Conservation (phyloP, 2,113 vertebrate species). For the Otis tarda region DNA sequence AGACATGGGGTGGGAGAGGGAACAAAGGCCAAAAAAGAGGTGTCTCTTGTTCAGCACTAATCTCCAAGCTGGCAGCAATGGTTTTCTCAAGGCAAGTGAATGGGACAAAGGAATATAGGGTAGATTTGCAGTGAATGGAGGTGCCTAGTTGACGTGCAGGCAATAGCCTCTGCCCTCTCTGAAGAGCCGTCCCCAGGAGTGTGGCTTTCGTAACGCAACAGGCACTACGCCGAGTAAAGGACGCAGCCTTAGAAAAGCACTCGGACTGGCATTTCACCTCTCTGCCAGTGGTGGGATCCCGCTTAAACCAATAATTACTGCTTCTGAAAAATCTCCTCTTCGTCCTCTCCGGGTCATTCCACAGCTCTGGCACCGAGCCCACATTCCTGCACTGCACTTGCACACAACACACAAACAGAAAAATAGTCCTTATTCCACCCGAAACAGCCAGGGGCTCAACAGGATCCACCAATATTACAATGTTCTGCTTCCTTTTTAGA, state of each 20-base stretch:
- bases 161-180: background rate
- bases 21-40: background rate
- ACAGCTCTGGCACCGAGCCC: background rate
- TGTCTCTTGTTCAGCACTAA: background rate
- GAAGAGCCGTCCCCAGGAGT: background rate
- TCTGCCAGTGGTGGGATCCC: rapidly evolving
- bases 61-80: background rate
- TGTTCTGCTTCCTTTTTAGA: background rate
- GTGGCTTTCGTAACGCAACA: background rate
- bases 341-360: background rate
- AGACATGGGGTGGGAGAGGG: background rate
- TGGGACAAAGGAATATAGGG: background rate
- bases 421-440: background rate
- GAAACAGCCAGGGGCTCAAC: background rate
- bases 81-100: background rate
- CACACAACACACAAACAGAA: background rate
- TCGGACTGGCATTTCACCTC: background rate
- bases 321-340: background rate
- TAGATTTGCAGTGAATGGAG: background rate
- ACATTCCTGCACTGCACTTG: background rate
- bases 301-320: background rate
- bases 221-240: background rate
- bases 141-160: background rate
- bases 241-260: background rate
- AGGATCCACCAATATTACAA: background rate